phyloP scores from a whole-genome alignment of 2,888 invertebrate species.

The Antheraea yamamai region DNA sequence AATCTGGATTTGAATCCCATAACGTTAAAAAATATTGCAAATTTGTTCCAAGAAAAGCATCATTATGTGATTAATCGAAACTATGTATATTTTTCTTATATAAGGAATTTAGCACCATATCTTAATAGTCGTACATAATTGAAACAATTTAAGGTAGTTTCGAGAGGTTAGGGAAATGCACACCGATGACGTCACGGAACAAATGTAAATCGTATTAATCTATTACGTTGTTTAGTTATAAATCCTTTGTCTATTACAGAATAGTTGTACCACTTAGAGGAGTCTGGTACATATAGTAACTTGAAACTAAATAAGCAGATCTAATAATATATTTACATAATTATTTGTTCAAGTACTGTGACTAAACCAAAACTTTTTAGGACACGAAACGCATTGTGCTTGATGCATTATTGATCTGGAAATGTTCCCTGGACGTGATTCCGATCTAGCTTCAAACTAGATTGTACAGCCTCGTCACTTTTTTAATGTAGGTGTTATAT shows the following conservation, averaged over 20 bases:
- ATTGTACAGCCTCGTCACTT: conserved; percentile 54
- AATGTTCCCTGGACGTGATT: conserved; percentile 40
- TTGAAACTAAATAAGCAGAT: not conserved
- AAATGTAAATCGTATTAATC: not conserved
- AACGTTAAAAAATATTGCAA: not conserved
- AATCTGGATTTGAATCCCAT: not conserved
- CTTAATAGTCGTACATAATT: not conserved
- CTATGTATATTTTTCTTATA: not conserved
- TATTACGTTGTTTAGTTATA: no score
- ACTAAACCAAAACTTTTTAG: not conserved
- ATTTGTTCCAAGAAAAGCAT: not conserved
- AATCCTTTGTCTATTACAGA: no score
- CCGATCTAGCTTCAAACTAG: conserved; percentile 52
- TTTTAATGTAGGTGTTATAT: conserved; percentile 42
- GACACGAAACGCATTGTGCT: conserved; percentile 13
- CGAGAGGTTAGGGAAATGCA: not conserved
- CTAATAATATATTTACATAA: not conserved
- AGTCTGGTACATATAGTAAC: not conserved
- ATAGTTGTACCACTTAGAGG: not conserved
- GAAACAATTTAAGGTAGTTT: not conserved
- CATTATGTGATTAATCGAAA: not conserved
- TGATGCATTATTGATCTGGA: not conserved
- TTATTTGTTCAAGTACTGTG: not conserved
- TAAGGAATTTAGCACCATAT: not conserved
- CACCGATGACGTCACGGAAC: not conserved